Base-by-base conservation (phyloP, 2,888 invertebrate genomes). In the Tenodera sinensis region DNA sequence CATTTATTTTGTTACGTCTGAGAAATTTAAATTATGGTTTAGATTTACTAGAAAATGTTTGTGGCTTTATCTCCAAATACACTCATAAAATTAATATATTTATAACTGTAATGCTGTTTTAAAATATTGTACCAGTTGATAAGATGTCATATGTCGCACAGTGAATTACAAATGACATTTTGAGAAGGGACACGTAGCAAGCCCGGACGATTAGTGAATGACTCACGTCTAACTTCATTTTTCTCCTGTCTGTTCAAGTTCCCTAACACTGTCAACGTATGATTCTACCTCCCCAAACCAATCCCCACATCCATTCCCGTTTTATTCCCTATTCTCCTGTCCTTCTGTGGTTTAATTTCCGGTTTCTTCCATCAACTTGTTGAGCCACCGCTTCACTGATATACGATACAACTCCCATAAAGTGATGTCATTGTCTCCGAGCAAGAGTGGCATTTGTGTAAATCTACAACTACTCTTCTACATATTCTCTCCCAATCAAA, bases 281-380 rank as follows among this genome's bases (percentile, higher is more conserved):
- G 54, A 71, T 25, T 71, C 25, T 71, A 15, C 54, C 54, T 71
- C 54, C 54, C 54, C 54, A 71, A 71, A 71, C 54, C 54, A 71
- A 71, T 71, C 25, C 54, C 54, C 20, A 71, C 54, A 20, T 71
- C 20, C 42, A 34, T 30, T 34, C 34, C 25, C 25, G 30, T 34
- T 84, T 47, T 47, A 34, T 30, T 34, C 34, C 25, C 25, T 84
- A 27, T 84, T 47, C 84, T 27, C 27, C 84, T 34, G 34, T 47
- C 83, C 83, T n/a, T 88, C 83, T 83, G 83, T 83, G n/a, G 83
- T 88, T 88, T 88, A 88, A 88, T 88, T 88, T 88, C 87, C 87
- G 87, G 82, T 88, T 88, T 83, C 84, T 84, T 84, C 84, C 28
- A 83, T 83, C 84, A 84, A 84, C 84, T 84, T 84, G 84, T 84